phyloP scores from a whole-genome alignment of 2,797 vertebrate genomes.

The Masticophis lateralis region DNA sequence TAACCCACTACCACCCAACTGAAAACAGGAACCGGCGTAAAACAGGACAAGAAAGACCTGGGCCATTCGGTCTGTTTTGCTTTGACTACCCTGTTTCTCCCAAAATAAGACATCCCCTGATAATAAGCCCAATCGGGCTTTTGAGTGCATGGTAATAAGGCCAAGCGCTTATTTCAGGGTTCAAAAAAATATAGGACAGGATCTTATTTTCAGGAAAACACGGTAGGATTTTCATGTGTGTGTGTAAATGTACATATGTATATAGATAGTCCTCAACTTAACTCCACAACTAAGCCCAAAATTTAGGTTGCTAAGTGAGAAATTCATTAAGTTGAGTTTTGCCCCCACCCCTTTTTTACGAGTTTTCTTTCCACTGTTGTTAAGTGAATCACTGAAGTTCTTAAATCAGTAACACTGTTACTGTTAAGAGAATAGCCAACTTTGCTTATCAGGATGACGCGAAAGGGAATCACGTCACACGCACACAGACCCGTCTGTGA shows the following conservation, averaged over 20 bases:
- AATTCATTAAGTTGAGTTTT: not conserved
- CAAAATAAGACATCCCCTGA: no score
- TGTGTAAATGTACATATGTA: not conserved
- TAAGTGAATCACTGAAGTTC: not conserved
- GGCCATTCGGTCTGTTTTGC: not conserved
- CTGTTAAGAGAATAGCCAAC: not conserved
- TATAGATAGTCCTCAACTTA: not conserved
- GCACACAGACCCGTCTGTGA: no score
- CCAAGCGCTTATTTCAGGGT: no score
- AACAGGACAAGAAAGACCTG: not conserved
- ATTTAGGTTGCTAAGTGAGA: not conserved
- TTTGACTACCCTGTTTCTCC: not conserved
- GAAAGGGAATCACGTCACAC: no score
- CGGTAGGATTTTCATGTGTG: not conserved
- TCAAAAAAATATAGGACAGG: no score
- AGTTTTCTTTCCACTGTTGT: no score
- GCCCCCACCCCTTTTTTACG: rapidly evolving
- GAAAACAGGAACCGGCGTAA: not conserved
- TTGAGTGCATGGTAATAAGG: no score
- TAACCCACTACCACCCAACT: not conserved
- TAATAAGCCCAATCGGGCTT: no score
- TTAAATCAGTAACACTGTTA: not conserved
- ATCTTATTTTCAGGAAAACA: no score
- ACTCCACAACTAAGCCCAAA: not conserved
- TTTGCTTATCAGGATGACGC: no score